Percentiles rank a stretch among this genome's conserved stretches.
phyloP scores from a whole-genome alignment of 2,797 vertebrate species.

The Florisuga fusca region DNA sequence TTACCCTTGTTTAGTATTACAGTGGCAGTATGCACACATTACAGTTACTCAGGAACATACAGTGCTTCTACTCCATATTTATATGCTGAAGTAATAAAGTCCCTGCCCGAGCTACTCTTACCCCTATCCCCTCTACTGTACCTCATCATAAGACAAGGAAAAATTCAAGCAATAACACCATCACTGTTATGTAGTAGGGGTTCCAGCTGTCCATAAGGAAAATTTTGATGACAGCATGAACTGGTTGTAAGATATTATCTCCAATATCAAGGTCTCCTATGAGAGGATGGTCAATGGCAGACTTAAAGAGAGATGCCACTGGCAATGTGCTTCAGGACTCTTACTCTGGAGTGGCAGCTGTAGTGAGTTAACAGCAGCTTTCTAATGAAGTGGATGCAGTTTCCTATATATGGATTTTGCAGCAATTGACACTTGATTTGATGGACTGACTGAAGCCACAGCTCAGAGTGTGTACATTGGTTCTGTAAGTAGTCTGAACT shows the following conservation, averaged over 20 bases:
- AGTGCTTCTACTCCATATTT: conserved; percentile 24
- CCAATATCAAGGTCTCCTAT: neutral
- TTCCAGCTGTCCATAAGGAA: neutral
- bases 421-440: neutral
- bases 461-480: neutral
- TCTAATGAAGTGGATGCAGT: neutral
- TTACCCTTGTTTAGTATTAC: neutral
- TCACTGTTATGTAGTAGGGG: neutral
- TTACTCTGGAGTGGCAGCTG: neutral
- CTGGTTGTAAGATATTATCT: neutral
- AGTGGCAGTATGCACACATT: neutral
- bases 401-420: neutral
- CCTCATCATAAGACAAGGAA: neutral
- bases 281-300: neutral
- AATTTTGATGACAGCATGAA: neutral
- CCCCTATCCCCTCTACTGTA: neutral
- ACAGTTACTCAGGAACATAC: conserved; percentile 10
- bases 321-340: neutral
- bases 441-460: neutral
- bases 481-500: neutral
- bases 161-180: neutral
- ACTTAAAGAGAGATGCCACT: neutral
- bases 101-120: neutral
- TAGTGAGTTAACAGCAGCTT: neutral
- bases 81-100: neutral